phyloP scores from a whole-genome alignment of 2,888 invertebrate genomes.

The Chironomus tentans region DNA sequence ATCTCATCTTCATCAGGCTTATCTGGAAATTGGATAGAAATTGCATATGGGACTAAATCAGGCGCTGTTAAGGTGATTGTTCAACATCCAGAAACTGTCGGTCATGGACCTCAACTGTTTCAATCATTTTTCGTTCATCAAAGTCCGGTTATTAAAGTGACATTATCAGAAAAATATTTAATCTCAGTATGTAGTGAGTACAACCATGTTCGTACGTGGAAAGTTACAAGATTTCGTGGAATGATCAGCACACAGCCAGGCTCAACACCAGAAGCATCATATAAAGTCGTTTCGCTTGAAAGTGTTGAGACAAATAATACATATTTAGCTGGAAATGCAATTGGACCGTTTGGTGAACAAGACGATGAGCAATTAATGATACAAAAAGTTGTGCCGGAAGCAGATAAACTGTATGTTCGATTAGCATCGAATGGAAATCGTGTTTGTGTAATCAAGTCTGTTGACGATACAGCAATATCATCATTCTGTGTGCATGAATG shows the following conservation, averaged over 20 bases:
- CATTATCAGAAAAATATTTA: slow-evolving; percentile 88
- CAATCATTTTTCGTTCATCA: slow-evolving; percentile 97
- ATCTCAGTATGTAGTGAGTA: slow-evolving; percentile 96
- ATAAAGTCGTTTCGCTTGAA: slow-evolving; percentile 64
- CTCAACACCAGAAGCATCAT: slow-evolving; percentile 93
- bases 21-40: slow-evolving; percentile 99
- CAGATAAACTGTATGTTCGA: slow-evolving; percentile 87
- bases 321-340: slow-evolving; percentile 55
- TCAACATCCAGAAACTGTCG: slow-evolving; percentile 97
- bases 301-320: slow-evolving; percentile 56
- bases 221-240: slow-evolving; percentile 90
- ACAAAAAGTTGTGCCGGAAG: slow-evolving; percentile 95
- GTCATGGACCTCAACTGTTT: slow-evolving; percentile 95
- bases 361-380: slow-evolving; percentile 97
- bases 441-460: slow-evolving; percentile 88
- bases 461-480: slow-evolving; percentile 87
- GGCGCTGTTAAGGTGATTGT: slow-evolving; percentile 96
- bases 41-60: slow-evolving; percentile 94
- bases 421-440: slow-evolving; percentile 92
- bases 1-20: slow-evolving; percentile 54
- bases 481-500: slow-evolving; percentile 97
- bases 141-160: slow-evolving; percentile 89
- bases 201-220: slow-evolving; percentile 96
- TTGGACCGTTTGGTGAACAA: slow-evolving; percentile 93
- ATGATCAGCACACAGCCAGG: slow-evolving; percentile 99